Conservation (phyloP, 2,888 invertebrate genomes). For the Pristionchus japonicus region DNA sequence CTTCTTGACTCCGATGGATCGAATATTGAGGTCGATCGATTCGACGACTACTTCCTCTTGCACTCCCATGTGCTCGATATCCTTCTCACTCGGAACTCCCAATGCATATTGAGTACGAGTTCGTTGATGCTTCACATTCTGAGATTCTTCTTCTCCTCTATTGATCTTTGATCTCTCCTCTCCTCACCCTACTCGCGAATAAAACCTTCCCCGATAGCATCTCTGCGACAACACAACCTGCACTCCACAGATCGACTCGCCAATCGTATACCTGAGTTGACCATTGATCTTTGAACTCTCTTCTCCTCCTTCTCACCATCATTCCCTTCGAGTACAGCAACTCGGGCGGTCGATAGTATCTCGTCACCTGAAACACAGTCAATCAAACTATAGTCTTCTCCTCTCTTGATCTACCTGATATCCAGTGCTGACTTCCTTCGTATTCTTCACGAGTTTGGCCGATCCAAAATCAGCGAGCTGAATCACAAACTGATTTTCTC, state of each 20-base stretch:
- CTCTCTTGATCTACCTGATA: constrained; percentile 6
- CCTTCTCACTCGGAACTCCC: background rate
- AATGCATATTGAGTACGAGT: constrained; percentile 1
- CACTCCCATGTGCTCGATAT: constrained; percentile 12
- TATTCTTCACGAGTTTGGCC: constrained; percentile 2
- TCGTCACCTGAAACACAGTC: background rate
- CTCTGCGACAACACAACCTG: constrained; percentile 23
- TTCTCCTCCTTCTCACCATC: background rate
- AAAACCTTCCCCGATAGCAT: constrained; percentile 24
- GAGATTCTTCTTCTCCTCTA: background rate
- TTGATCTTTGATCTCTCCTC: constrained; percentile 20
- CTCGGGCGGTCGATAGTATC: constrained; percentile 32
- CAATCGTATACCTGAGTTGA: constrained; percentile 20
- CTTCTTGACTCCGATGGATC: background rate
- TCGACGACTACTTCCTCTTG: background rate
- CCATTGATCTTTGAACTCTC: background rate
- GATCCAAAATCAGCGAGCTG: constrained; percentile 32
- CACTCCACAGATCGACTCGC: constrained; percentile 41
- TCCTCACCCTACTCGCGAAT: constrained; percentile 20
- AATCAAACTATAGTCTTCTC: background rate
- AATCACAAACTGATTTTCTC: background rate
- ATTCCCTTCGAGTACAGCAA: constrained; percentile 29
- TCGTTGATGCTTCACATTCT: constrained; percentile 32
- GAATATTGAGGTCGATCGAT: constrained; percentile 17
- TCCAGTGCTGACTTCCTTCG: constrained; percentile 11